These are phyloP conservation scores for Chascanopsetta lugubris DNA, from an alignment of 2,113 vertebrate genomes.

Conservation along the genomic window DNA sequence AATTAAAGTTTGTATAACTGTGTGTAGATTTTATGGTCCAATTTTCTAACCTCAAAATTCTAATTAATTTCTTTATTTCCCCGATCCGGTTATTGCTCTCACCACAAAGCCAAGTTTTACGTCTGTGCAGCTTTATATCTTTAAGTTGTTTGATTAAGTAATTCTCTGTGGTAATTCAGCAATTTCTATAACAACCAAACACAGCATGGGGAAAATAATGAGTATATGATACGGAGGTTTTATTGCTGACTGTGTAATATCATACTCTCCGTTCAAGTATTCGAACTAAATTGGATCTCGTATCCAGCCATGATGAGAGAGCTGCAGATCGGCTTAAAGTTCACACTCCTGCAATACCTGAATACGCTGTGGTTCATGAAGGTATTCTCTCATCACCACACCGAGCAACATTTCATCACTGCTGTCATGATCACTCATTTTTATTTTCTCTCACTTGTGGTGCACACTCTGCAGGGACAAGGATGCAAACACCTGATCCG, in stretches of 20 bases:
- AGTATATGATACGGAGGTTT: not conserved
- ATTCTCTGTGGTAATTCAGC: conserved; percentile 17
- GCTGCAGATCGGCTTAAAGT: not conserved
- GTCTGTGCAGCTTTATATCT: conserved; percentile 24
- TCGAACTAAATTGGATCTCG: conserved; percentile 11
- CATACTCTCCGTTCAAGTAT: not conserved
- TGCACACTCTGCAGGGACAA: not conserved
- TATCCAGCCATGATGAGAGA: not conserved
- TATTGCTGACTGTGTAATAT: not conserved
- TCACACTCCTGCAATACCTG: not conserved
- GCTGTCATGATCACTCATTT: not conserved
- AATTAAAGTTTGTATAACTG: conserved; percentile 41
- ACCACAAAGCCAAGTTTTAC: not conserved
- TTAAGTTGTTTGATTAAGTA: conserved; percentile 14
- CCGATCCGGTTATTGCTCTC: conserved; percentile 1
- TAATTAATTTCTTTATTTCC: conserved; percentile 13
- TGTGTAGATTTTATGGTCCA: conserved; percentile 31
- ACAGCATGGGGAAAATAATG: conserved; percentile 11
- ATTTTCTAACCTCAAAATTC: conserved; percentile 16
- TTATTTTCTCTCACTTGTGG: not conserved
- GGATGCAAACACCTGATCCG: not conserved
- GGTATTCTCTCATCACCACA: not conserved
- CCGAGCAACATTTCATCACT: not conserved
- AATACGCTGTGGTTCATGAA: not conserved
- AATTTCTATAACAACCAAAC: conserved; percentile 1